phyloP scores from a whole-genome alignment of 1,140 invertebrate species.

The Manduca sexta region DNA sequence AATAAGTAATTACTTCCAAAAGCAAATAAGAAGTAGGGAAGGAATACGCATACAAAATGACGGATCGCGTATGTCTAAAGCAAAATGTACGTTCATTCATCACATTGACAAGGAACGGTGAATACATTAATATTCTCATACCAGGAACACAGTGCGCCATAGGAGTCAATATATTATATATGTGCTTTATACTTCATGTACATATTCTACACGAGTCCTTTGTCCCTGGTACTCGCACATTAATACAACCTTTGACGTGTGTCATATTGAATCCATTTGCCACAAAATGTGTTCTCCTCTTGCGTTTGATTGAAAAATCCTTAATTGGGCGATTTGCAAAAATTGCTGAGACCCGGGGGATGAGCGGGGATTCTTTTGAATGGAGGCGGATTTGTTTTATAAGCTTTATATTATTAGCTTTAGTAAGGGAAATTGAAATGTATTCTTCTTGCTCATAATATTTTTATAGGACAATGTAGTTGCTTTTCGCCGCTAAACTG shows the following conservation, averaged over 20 bases:
- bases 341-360: conserved; percentile 7
- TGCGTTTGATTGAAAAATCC: conserved; percentile 11
- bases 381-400: conserved; percentile 1
- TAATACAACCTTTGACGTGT: too few relatives aligned
- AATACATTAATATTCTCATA: conserved; percentile 7
- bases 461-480: too few relatives aligned
- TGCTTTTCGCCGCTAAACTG: too few relatives aligned
- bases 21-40: conserved; percentile 1
- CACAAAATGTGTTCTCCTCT: background rate
- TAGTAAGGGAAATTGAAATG: background rate
- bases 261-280: background rate
- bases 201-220: background rate
- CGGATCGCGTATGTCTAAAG: conserved; percentile 5
- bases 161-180: background rate
- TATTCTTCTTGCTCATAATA: too few relatives aligned
- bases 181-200: background rate
- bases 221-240: background rate
- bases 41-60: background rate
- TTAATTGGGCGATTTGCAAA: conserved; percentile 16
- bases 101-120: conserved; percentile 7
- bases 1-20: background rate
- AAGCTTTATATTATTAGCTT: conserved; percentile 7
- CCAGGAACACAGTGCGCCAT: background rate
- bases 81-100: conserved; percentile 9
- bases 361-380: conserved; percentile 5